Base-by-base conservation (phyloP, 37 sponge, comb jelly and placozoan genomes). In the Dysidea cf. avara region DNA sequence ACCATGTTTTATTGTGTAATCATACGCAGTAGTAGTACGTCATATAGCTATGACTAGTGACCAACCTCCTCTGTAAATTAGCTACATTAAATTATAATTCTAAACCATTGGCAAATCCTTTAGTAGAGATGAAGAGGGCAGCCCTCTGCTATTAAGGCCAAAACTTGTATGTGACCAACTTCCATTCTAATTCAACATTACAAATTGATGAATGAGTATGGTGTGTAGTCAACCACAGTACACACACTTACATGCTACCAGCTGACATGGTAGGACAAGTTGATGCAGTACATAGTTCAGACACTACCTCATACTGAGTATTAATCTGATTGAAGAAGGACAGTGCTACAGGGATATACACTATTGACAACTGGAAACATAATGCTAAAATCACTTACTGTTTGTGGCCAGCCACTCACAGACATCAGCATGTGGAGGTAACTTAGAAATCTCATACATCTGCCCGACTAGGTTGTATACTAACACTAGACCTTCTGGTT, bases 381-480 rank as follows among this genome's bases (percentile, higher is more conserved):
- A 6, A 3, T 5, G 30, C 21, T 30, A 56, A 60, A 17, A 24
- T 31, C 58, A 66, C 86, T 78, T 46, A 90, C 91, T 72, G 49
- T 92, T 92, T 1, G 92, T 92, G 24, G 92, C 92, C 67, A 92
- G 77, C 92, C 92, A 92, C 35, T 92, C 92, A 39, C 83, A 68
- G 5, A 75, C 56, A 33, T 87, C 84, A 4, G 77, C 75, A 39
- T 58, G 50, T 37, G 77, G 78, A 22, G 87, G 87, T 9, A 92
- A 74, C 36, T 52, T 61, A 6, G 84, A 64, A 28, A 87, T 64
- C 2, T 76, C 68, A 0, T 74, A 67, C 1, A 92, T 77, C 35
- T 74, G 73, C 12, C 92, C 92, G 0, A 71, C 92, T 1, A 83
- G 77, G 18, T 68, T 14, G 0, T 51, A 72, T 32, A 78, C 57